These are phyloP conservation scores for Lepisosteus osseus DNA, from an alignment of 2,113 vertebrate species.

Conservation along the genomic window DNA sequence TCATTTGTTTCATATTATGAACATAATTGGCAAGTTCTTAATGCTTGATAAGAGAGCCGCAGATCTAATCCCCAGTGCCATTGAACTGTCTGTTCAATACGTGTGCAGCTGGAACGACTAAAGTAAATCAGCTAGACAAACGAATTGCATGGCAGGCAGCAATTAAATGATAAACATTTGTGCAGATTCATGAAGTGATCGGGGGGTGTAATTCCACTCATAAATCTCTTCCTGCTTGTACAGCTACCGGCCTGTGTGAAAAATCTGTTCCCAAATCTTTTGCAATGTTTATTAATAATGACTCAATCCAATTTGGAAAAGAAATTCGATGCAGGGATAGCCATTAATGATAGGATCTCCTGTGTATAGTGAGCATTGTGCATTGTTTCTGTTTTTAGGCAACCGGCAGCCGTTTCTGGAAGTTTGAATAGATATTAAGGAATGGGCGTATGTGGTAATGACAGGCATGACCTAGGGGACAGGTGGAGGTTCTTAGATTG, in stretches of 20 bases:
- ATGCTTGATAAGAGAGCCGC: background rate
- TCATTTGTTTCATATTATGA: background rate
- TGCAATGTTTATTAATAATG: background rate
- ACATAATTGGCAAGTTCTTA: constrained; percentile 3
- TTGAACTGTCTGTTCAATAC: constrained; percentile 1
- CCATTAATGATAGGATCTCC: background rate
- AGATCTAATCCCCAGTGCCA: background rate
- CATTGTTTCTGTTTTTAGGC: background rate
- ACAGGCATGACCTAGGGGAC: too few relatives aligned
- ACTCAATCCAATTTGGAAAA: background rate
- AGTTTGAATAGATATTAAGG: too few relatives aligned
- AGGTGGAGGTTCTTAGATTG: too few relatives aligned
- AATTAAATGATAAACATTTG: constrained; percentile 39
- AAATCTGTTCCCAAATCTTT: background rate
- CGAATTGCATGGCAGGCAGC: constrained; percentile 21
- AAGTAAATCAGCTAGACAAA: constrained; percentile 26
- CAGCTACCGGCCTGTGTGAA: background rate
- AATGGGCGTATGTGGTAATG: too few relatives aligned
- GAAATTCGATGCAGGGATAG: background rate
- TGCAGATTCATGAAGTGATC: background rate
- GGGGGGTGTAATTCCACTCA: background rate
- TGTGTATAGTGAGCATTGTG: background rate
- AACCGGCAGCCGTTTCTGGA: background rate
- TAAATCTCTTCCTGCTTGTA: constrained; percentile 3
- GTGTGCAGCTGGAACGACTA: constrained; percentile 27